phyloP scores from a whole-genome alignment of 2,888 invertebrate species.

The Caenorhabditis virilis region DNA sequence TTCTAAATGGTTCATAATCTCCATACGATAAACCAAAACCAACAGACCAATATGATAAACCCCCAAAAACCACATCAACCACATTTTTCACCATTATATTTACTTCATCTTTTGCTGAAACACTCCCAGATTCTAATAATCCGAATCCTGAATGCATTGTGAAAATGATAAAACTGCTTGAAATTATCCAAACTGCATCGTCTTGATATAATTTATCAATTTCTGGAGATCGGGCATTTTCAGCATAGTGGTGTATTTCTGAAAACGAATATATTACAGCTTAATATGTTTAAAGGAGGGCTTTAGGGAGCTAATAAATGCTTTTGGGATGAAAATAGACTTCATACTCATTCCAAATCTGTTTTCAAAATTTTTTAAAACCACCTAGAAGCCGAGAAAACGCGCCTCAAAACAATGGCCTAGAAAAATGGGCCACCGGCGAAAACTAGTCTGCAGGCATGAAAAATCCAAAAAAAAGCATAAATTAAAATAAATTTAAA shows the following conservation, averaged over 20 bases:
- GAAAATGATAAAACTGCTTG: conserved; percentile 64
- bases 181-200: conserved; percentile 65
- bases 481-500: too few relatives aligned
- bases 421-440: too few relatives aligned
- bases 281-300: too few relatives aligned
- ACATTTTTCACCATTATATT: conserved; percentile 86
- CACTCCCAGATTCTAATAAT: conserved; percentile 64
- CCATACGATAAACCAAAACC: conserved; percentile 79
- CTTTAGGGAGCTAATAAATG: too few relatives aligned
- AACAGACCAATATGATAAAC: conserved; percentile 90
- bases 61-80: conserved; percentile 85
- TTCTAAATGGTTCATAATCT: conserved; percentile 49
- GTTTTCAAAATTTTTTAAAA: too few relatives aligned
- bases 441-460: too few relatives aligned
- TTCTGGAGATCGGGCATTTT: conserved; percentile 29
- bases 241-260: conserved; percentile 55
- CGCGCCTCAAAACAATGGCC: too few relatives aligned
- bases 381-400: too few relatives aligned
- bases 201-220: conserved; percentile 59
- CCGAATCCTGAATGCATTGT: conserved; percentile 67
- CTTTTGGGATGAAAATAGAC: too few relatives aligned
- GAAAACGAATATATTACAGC: conserved; percentile 9
- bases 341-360: too few relatives aligned
- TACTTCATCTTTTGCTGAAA: conserved; percentile 65
- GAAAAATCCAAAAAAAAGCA: too few relatives aligned